phyloP scores from a whole-genome alignment of 2,888 invertebrate species.

The Epinotia nisella region DNA sequence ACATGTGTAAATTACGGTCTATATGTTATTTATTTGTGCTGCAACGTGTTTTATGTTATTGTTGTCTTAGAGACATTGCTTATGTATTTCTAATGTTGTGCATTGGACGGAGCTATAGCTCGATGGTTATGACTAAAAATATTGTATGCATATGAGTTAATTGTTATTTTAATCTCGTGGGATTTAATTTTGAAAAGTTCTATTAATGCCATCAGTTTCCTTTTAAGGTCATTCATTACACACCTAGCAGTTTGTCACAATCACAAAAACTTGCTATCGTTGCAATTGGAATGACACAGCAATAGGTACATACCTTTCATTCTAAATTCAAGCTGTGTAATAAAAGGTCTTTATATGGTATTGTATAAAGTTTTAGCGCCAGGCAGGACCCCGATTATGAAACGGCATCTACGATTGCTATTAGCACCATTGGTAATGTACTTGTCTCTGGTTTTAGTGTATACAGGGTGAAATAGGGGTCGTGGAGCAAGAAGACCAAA shows the following conservation, averaged over 20 bases:
- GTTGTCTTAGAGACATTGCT: not conserved
- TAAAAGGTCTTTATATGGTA: too few species aligned
- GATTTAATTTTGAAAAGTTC: not conserved
- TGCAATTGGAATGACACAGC: too few species aligned
- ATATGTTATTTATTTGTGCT: slow-evolving; percentile 3
- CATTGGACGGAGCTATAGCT: slow-evolving; percentile 22
- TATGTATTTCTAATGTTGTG: slow-evolving; percentile 13
- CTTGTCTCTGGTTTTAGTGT: too few species aligned
- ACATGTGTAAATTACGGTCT: not conserved
- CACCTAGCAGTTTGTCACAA: not conserved
- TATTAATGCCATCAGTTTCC: not conserved
- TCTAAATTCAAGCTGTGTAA: too few species aligned
- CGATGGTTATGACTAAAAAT: slow-evolving; percentile 20
- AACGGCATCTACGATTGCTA: too few species aligned
- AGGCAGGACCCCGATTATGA: too few species aligned
- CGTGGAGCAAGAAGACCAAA: too few species aligned
- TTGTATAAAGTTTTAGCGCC: too few species aligned
- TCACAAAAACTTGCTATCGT: too few species aligned
- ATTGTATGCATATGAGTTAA: not conserved
- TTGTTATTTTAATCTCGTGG: not conserved
- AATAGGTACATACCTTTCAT: too few species aligned
- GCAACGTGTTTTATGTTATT: not conserved
- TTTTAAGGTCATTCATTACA: not conserved
- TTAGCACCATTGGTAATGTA: too few species aligned
- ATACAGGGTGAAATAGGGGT: too few species aligned